Evolutionary conservation across 1,140 invertebrate genomes (phyloP), one percentile per base, ranked within the genome.

Genomic region (Eciton burchellii): DNA sequence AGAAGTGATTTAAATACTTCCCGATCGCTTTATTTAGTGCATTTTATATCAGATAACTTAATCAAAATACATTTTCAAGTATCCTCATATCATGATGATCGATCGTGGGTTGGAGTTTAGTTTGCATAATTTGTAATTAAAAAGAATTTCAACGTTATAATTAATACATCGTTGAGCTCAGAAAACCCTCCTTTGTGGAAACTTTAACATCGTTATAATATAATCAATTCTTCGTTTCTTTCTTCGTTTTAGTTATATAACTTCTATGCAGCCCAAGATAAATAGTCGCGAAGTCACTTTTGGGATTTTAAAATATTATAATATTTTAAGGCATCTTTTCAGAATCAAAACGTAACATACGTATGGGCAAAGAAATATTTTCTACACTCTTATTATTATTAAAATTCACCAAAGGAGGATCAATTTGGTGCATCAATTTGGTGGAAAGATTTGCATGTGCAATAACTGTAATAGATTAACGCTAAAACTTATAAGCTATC

Each of bases 401-500:
- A 35, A 41, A 76, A 54, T 16, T n/a, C 60, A 65, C 19, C 26
- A 76, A 6, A 52, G 62, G 62, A 76, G 47, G 26, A 43, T 66
- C 52, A 52, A 56, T n/a, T n/a, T n/a, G n/a, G n/a, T 66, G 45
- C 29, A 62, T 62, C 41, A 24, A 41, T 76, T 65, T 65, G 47
- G 9, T 11, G 24, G 35, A 41, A n/a, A 76, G 24, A 47, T 65
- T 26, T 52, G 59, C 57, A 12, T 12, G 35, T 63, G 16, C n/a
- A 29, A 52, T 52, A 21, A 65, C 21, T 52, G 35, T 35, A 14
- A 12, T 29, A 52, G 35, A 35, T 49, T 76, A 76, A 76, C 24
- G 43, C 47, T 74, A 49, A 63, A 74, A 74, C 59, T 76, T 65
- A 74, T 74, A 19, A 41, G 1, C 60, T 76, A 76, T 41, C 19